phyloP scores from a whole-genome alignment of 2,797 vertebrate species.

The Lutjanus argentimaculatus region DNA sequence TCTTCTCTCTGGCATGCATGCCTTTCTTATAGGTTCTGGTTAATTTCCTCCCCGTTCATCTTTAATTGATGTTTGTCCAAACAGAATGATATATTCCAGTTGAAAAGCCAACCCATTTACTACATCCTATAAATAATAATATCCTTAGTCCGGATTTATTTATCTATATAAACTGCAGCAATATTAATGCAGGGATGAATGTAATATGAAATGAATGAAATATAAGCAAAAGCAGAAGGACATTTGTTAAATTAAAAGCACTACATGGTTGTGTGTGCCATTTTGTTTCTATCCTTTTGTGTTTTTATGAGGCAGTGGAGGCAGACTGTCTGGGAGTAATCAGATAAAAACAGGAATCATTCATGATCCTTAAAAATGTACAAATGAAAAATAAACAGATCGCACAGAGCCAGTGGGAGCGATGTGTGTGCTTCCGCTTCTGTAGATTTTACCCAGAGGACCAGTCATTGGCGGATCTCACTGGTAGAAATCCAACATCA shows the following conservation, averaged over 20 bases:
- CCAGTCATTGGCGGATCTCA: constrained; percentile 65
- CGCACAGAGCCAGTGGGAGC: constrained; percentile 75
- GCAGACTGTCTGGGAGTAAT: constrained; percentile 87
- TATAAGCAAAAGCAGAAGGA: constrained; percentile 65
- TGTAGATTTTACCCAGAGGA: constrained; percentile 80
- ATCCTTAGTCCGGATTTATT: constrained; percentile 38
- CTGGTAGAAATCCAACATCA: constrained; percentile 70
- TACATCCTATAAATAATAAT: constrained; percentile 56
- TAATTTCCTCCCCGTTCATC: constrained; percentile 62
- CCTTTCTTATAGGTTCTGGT: constrained; percentile 56
- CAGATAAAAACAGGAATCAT: constrained; percentile 85
- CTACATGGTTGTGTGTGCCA: constrained; percentile 67
- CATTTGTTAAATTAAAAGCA: constrained; percentile 78
- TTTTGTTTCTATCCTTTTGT: constrained; percentile 73
- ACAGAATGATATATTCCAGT: constrained; percentile 55
- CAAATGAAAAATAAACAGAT: constrained; percentile 85
- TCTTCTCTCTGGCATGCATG: constrained; percentile 60
- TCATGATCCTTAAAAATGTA: constrained; percentile 84
- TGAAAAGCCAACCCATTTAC: constrained; percentile 53
- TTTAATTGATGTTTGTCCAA: constrained; percentile 69
- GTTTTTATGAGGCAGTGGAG: constrained; percentile 81
- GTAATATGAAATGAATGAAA: constrained; percentile 59
- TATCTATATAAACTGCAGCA: constrained; percentile 33
- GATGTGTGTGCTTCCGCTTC: constrained; percentile 67
- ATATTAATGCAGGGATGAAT: constrained; percentile 60